A percentile compares a stretch with the other conserved stretches of the same genome.
These are phyloP conservation scores for Phataginus tricuspis DNA, from an alignment of 2,797 vertebrate genomes.

Conservation along the genomic window DNA sequence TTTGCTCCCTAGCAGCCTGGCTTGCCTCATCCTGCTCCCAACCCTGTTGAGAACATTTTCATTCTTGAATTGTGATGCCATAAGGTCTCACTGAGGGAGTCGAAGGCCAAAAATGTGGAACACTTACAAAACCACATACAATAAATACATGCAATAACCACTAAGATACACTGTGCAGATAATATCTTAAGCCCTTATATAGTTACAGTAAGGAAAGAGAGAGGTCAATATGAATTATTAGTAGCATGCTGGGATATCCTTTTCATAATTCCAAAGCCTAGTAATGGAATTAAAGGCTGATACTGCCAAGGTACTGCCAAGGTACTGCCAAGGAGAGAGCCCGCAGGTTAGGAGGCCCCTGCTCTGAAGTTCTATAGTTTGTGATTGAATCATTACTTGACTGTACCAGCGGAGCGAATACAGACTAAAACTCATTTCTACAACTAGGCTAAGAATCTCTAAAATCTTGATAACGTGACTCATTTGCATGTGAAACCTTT, in stretches of 20 bases:
- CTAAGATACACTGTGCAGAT: background rate
- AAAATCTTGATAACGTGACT: slow-evolving; percentile 47
- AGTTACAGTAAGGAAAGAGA: background rate
- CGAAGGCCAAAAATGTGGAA: background rate
- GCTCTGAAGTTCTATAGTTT: background rate
- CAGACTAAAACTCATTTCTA: slow-evolving; percentile 15
- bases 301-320: no score
- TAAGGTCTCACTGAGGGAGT: background rate
- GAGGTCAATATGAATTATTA: background rate
- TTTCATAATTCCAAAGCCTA: slow-evolving; percentile 35
- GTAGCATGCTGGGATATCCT: background rate
- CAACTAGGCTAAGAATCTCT: background rate
- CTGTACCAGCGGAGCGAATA: background rate
- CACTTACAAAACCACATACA: slow-evolving; percentile 17
- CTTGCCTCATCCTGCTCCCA: background rate
- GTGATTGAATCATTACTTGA: background rate
- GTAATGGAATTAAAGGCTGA: background rate
- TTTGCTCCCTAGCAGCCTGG: background rate
- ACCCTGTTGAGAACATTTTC: background rate
- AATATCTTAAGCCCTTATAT: background rate
- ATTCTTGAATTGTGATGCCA: background rate
- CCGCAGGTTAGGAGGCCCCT: background rate
- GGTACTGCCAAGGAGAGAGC: background rate
- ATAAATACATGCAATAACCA: background rate
- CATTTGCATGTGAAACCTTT: slow-evolving; percentile 12